Conservation (phyloP, 1,140 invertebrate species). For the Ips typographus region DNA sequence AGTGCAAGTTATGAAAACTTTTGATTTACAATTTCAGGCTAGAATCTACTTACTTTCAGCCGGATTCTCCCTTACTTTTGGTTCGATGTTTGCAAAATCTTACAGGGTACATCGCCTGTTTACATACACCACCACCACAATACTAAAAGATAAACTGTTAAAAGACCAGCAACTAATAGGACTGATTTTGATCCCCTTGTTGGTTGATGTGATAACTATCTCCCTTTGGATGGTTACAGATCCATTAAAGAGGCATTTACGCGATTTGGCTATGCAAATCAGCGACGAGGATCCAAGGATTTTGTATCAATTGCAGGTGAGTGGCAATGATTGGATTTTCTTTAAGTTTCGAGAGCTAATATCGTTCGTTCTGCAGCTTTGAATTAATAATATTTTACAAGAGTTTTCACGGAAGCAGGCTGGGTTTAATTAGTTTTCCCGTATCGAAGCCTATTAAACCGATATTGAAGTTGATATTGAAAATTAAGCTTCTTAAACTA, state of each 20-base stretch:
- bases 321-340: not conserved
- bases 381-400: no score
- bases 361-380: no score
- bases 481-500: no score
- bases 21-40: constrained; percentile 60
- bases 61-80: constrained; percentile 84
- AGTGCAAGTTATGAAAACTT: not conserved
- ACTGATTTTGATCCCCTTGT: constrained; percentile 73
- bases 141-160: constrained; percentile 68
- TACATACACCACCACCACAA: constrained; percentile 53
- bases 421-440: no score
- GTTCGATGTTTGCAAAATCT: constrained; percentile 89
- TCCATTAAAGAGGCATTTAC: constrained; percentile 80
- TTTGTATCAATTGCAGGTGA: constrained; percentile 84
- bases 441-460: no score
- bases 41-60: constrained; percentile 84
- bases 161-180: constrained; percentile 83
- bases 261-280: constrained; percentile 80
- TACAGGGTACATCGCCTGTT: constrained; percentile 87
- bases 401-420: no score
- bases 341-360: no score
- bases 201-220: constrained; percentile 77
- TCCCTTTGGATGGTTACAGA: constrained; percentile 79
- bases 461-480: no score
- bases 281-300: constrained; percentile 74